phyloP scores from a whole-genome alignment of 2,797 vertebrate genomes.

The Thripadectes ignobilis region DNA sequence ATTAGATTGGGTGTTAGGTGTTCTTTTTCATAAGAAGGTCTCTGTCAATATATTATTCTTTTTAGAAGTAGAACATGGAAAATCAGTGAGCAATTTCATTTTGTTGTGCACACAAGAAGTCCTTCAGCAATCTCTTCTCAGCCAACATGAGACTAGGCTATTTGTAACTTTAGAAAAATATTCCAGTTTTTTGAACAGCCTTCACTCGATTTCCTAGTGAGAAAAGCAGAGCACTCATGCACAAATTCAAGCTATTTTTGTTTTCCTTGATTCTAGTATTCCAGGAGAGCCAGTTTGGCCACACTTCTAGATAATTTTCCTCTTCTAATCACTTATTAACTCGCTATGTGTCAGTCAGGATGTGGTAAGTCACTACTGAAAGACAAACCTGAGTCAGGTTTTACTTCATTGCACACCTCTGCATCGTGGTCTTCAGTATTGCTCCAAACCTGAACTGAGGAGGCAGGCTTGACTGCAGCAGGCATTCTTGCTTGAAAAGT shows the following conservation, averaged over 20 bases:
- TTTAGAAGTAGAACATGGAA: not conserved
- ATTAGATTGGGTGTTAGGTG: not conserved
- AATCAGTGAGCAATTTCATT: not conserved
- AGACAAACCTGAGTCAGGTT: constrained; percentile 37
- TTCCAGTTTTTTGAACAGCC: not conserved
- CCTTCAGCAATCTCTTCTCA: not conserved
- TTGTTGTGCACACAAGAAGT: not conserved
- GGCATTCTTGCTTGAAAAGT: not conserved
- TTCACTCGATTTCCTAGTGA: not conserved
- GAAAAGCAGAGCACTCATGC: not conserved
- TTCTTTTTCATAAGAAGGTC: not conserved
- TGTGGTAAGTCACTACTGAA: constrained; percentile 46
- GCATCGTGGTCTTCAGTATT: constrained; percentile 33
- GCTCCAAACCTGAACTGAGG: constrained; percentile 69
- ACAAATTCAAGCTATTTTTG: not conserved
- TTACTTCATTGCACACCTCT: constrained; percentile 46
- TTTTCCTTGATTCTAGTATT: not conserved
- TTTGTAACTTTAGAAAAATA: not conserved
- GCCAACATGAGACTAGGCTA: not conserved
- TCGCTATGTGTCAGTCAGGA: constrained; percentile 18
- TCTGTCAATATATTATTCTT: not conserved
- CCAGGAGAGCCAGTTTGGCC: not conserved
- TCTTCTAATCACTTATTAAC: constrained; percentile 18
- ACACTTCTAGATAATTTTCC: not conserved
- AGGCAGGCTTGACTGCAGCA: constrained; percentile 2